These are phyloP conservation scores for Megamerina dolium DNA, from an alignment of 2,888 invertebrate species.

Conservation along the genomic window DNA sequence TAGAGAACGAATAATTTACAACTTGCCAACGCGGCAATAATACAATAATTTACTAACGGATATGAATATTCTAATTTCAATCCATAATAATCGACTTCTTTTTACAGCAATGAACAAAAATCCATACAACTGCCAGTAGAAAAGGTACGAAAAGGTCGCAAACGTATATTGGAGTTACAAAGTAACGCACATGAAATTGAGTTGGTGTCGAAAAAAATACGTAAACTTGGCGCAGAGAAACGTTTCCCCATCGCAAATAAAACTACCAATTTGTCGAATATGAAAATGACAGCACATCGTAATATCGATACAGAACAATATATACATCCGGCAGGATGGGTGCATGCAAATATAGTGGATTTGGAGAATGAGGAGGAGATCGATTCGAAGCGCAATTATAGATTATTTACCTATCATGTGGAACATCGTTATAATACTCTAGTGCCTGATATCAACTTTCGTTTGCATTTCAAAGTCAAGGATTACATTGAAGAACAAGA, in stretches of 20 bases:
- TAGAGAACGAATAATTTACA: too few species aligned
- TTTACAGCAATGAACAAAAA: not conserved
- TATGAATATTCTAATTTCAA: too few species aligned
- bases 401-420: constrained; percentile 39
- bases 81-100: not conserved
- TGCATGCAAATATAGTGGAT: constrained; percentile 37
- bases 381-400: constrained; percentile 44
- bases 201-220: constrained; percentile 33
- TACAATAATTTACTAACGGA: too few species aligned
- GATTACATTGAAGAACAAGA: constrained; percentile 39
- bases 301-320: constrained; percentile 28
- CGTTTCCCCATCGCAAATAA: constrained; percentile 26
- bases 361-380: constrained; percentile 37
- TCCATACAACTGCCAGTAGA: constrained; percentile 10
- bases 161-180: constrained; percentile 28
- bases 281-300: constrained; percentile 16
- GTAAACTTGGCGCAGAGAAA: constrained; percentile 31
- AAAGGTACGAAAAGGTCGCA: constrained; percentile 29
- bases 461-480: constrained; percentile 40
- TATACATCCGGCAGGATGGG: constrained; percentile 37
- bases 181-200: constrained; percentile 33
- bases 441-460: constrained; percentile 39
- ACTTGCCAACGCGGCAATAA: too few species aligned
- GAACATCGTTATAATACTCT: constrained; percentile 46
- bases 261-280: too few species aligned